Base-by-base conservation (phyloP, 2,797 vertebrate genomes). In the Coregonus suidteri region DNA sequence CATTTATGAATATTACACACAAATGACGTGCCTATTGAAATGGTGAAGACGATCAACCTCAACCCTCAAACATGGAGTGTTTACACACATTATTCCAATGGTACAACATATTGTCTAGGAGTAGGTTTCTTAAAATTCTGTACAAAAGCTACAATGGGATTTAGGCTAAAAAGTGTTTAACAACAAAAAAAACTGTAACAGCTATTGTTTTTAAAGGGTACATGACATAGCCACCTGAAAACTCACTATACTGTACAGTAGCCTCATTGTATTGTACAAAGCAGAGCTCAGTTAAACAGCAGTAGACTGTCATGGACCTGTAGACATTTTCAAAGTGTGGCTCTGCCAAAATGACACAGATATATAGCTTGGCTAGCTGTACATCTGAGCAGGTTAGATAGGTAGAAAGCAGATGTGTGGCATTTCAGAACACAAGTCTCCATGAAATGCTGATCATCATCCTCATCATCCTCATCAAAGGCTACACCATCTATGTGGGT, bases 131-230 rank as follows among this genome's bases (percentile, higher is more conserved):
- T 75, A 16, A 34, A 47, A 73, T 64, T 73, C 59, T 66, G 41
- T 78, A 79, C 77, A 82, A 53, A 34, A 79, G 20, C 67, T 75
- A 71, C 20, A 77, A 34, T 62, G 47, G 35, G 1, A 9, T 34
- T 30, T 51, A 20, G 6, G 6, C 18, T 62, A 25, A 52, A 73
- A 72, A 31, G 13, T 5, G 13, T 14, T 41, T 7, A 78, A 52
- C 37, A 74, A 59, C 15, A 51, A 79, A 6, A 35, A 62, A 75
- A 79, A 76, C 6, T 73, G 71, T 81, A 82, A 84, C 73, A 87
- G 84, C 77, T 51, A 6, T 3, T 25, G 13, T 11, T 64, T 31
- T 37, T 41, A 7, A 77, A 85, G 83, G 71, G 73, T 82, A 75
- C 83, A 71, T 73, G 41, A 37, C 7, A 70, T 30, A 20, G 31